phyloP scores from a whole-genome alignment of 2,888 invertebrate genomes.

The Pseudoips prasinana region DNA sequence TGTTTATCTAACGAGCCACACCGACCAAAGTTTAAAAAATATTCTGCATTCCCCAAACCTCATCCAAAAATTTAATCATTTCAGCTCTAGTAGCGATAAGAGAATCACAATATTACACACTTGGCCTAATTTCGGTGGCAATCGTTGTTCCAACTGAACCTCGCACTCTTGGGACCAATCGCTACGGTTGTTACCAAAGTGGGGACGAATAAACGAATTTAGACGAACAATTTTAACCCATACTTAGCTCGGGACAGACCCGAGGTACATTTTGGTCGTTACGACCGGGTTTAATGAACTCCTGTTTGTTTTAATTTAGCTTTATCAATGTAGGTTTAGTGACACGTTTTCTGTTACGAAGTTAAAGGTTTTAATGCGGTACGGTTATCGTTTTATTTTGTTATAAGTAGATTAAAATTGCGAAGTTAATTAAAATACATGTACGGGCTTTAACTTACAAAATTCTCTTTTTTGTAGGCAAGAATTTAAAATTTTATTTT shows the following conservation, averaged over 20 bases:
- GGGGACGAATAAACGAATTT: conserved; percentile 72
- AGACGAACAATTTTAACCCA: conserved; percentile 73
- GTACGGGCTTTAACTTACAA: too few relatives aligned
- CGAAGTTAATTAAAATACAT: too few relatives aligned
- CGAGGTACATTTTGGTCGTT: conserved; percentile 49
- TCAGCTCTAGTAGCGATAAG: background rate
- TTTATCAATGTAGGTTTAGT: conserved; percentile 23
- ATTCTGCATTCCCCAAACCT: too few relatives aligned
- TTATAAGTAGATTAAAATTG: too few relatives aligned
- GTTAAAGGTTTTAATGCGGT: background rate
- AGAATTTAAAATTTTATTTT: too few relatives aligned
- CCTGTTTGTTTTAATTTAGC: conserved; percentile 51
- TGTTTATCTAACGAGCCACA: too few relatives aligned
- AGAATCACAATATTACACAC: conserved; percentile 33
- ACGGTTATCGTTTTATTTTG: too few relatives aligned
- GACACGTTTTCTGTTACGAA: conserved; percentile 3
- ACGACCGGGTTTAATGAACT: conserved; percentile 49
- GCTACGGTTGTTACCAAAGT: conserved; percentile 58
- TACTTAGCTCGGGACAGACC: conserved; percentile 54
- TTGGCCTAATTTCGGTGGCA: conserved; percentile 55
- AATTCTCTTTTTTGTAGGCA: too few relatives aligned
- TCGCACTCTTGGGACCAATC: conserved; percentile 67
- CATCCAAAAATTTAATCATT: background rate
- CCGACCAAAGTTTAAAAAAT: too few relatives aligned
- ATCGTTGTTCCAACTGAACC: conserved; percentile 56